Conservation (phyloP, 2,113 vertebrate genomes). For the Ia io region DNA sequence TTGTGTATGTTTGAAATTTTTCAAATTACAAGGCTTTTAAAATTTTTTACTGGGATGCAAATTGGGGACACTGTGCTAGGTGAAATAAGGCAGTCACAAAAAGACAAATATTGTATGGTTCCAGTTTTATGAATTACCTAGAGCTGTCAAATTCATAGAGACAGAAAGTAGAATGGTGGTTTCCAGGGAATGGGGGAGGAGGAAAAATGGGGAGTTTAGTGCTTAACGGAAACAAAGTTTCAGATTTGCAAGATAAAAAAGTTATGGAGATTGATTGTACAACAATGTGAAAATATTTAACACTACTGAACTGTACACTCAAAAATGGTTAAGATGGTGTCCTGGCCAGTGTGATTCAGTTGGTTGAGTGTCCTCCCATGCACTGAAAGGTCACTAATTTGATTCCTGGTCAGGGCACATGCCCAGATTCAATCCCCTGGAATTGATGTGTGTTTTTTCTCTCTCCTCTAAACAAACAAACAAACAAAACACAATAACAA, state of each 20-base stretch:
- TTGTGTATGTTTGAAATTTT: background rate
- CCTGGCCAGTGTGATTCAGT: too few relatives aligned
- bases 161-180: background rate
- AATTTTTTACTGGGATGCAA: background rate
- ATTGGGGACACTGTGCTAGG: background rate
- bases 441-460: too few relatives aligned
- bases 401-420: too few relatives aligned
- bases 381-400: too few relatives aligned
- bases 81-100: slow-evolving; percentile 14
- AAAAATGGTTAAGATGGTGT: background rate
- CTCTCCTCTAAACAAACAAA: too few relatives aligned
- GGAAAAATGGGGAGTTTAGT: background rate
- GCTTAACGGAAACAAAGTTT: background rate
- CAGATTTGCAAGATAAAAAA: slow-evolving; percentile 9
- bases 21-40: background rate
- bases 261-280: background rate
- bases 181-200: background rate
- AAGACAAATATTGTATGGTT: background rate
- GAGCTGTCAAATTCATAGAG: background rate
- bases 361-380: too few relatives aligned
- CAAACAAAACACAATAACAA: too few relatives aligned
- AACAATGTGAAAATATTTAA: background rate
- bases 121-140: background rate
- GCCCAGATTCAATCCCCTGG: too few relatives aligned
- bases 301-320: background rate